Evolutionary conservation across 1,140 invertebrate genomes (phyloP).

Genomic region (Parasteatoda tepidariorum): DNA sequence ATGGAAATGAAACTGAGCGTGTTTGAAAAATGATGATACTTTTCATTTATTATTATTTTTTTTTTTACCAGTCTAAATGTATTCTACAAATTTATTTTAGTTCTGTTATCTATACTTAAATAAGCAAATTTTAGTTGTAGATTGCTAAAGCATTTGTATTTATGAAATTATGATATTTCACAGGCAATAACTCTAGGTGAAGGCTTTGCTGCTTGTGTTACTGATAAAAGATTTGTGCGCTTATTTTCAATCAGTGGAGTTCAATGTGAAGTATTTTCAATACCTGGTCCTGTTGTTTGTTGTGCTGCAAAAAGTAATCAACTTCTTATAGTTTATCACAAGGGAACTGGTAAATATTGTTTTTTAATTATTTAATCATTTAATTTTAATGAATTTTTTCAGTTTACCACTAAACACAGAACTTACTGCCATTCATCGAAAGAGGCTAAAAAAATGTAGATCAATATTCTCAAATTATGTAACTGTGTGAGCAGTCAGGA

Average conservation of each 20-base stretch:
- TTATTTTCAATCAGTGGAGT: constrained; percentile 87
- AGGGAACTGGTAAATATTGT: constrained; percentile 72
- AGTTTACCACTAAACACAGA: too few relatives aligned
- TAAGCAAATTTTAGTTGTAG: background rate
- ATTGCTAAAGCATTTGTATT: background rate
- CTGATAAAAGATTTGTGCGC: constrained; percentile 78
- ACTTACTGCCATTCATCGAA: too few relatives aligned
- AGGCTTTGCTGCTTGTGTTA: constrained; percentile 77
- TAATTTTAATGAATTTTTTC: background rate
- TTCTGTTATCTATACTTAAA: too few relatives aligned
- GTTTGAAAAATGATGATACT: too few relatives aligned
- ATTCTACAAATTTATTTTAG: too few relatives aligned
- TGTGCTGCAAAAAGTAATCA: constrained; percentile 77
- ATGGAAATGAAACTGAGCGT: too few relatives aligned
- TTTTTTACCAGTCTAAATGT: too few relatives aligned
- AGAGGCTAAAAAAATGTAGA: too few relatives aligned
- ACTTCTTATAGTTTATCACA: constrained; percentile 83
- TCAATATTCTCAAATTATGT: too few relatives aligned
- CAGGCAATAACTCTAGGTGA: constrained; percentile 40
- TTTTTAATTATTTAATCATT: background rate
- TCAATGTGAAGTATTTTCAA: constrained; percentile 81
- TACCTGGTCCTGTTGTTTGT: constrained; percentile 79
- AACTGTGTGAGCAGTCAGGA: too few relatives aligned
- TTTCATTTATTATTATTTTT: too few relatives aligned
- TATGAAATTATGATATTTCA: background rate